Evolutionary conservation across 2,888 invertebrate genomes (phyloP).

Genomic region (Eupithecia vulgata): DNA sequence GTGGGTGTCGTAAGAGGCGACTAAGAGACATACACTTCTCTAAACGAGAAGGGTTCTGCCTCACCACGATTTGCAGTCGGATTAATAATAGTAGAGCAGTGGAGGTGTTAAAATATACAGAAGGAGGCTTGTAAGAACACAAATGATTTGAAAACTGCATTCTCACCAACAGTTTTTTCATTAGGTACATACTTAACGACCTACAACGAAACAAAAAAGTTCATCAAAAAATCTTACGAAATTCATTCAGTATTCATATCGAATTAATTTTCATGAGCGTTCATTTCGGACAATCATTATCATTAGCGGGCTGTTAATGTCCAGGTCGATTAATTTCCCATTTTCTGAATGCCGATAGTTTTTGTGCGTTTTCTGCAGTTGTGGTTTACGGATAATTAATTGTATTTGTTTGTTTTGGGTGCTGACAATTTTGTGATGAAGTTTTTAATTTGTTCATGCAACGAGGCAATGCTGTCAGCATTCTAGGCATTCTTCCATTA

Average conservation of each 20-base stretch:
- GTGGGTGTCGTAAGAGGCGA: too few relatives aligned
- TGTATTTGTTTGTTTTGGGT: conserved; percentile 23
- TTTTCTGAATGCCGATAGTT: conserved; percentile 64
- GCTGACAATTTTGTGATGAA: conserved; percentile 17
- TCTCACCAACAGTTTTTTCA: background rate
- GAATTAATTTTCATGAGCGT: conserved; percentile 70
- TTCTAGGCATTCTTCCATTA: background rate
- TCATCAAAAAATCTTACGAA: conserved; percentile 41
- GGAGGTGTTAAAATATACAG: too few relatives aligned
- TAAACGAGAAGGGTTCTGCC: too few relatives aligned
- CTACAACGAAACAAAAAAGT: background rate
- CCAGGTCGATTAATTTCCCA: conserved; percentile 72
- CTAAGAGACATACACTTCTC: too few relatives aligned
- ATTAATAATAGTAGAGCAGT: too few relatives aligned
- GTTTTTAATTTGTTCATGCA: conserved; percentile 2
- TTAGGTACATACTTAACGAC: background rate
- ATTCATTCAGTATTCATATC: conserved; percentile 55
- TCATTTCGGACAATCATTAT: conserved; percentile 67
- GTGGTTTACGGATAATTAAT: conserved; percentile 37
- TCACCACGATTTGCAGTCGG: too few relatives aligned
- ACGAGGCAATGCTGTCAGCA: background rate
- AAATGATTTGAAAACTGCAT: background rate
- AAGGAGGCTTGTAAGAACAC: too few relatives aligned
- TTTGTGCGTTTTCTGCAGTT: conserved; percentile 48
- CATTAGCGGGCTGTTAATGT: conserved; percentile 75